Evolutionary conservation across 2,113 vertebrate species (phyloP), one percentile per base, ranked within the genome.

Genomic region (Prunella himalayana): DNA sequence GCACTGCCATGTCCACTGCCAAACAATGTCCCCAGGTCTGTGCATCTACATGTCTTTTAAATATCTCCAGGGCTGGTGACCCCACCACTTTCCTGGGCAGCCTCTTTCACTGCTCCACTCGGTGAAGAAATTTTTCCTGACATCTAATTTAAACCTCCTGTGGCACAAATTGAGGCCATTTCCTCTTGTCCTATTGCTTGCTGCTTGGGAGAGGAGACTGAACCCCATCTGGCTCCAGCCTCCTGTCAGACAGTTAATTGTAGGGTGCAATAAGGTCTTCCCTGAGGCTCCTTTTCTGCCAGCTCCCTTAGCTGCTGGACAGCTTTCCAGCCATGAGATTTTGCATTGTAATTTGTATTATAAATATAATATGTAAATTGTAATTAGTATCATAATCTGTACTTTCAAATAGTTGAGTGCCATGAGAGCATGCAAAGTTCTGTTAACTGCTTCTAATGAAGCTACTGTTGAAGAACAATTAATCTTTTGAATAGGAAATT

Each of bases 141-240:
- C 16, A 33, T 17, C 27, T 23, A 7, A 10, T 61, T 51, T 47
- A 24, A 73, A 49, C 15, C 7, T 68, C 25, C 19, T 0, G 0
- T 42, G 41, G 47, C 45, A 71, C 31, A 80, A 61, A 15, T 54
- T 73, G 35, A 37, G 35, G 19, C 41, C 6, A 4, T 68, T 68
- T 37, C 15, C 22, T 61, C 31, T 50, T 61, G 27, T 56, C 35
- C 31, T 35, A 3, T n/a, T 54, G 27, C 35, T 81, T 56, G 7
- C 21, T 54, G 1, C 35, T 15, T 63, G 23, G 27, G 27, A n/a
- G 42, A 25, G 45, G 69, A 50, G 47, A 37, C 25, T 8, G 27
- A 54, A 19, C 20, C 6, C 5, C 23, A 17, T 4, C 5, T 54
- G 20, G 28, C 47, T 81, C 12, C 17, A 68, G 7, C 35, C 9